A percentile compares a stretch with the other conserved stretches of the same genome.
These are phyloP conservation scores for Erannis defoliaria DNA, from an alignment of 2,888 invertebrate species.

Conservation along the genomic window DNA sequence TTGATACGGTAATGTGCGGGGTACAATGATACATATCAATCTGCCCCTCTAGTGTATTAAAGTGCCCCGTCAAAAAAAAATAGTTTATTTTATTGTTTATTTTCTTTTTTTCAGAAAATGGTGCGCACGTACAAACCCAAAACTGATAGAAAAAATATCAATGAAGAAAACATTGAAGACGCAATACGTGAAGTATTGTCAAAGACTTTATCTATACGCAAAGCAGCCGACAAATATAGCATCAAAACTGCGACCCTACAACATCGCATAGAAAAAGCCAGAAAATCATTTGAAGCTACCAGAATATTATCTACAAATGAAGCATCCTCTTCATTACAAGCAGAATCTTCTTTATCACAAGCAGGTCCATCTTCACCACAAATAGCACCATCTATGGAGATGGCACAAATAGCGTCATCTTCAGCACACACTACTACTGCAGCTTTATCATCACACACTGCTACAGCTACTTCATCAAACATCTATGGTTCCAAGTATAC, in stretches of 20 bases:
- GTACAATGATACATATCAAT: conserved; percentile 5
- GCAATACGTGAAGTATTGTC: conserved; percentile 39
- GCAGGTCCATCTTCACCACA: not conserved
- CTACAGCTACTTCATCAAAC: conserved; percentile 1
- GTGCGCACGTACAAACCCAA: conserved; percentile 34
- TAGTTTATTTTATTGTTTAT: not conserved
- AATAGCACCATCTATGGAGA: conserved; percentile 1
- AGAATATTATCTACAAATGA: not conserved
- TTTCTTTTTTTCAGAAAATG: conserved; percentile 13
- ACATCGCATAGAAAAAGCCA: conserved; percentile 43
- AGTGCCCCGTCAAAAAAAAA: not conserved
- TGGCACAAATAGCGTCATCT: not conserved
- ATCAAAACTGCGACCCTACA: conserved; percentile 34
- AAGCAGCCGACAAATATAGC: conserved; percentile 41
- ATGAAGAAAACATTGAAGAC: conserved; percentile 43
- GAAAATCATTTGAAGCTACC: conserved; percentile 31
- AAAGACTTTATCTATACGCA: conserved; percentile 40
- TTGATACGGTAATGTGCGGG: not conserved
- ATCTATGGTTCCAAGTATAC: conserved; percentile 33
- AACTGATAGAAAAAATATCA: conserved; percentile 40
- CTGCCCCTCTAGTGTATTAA: not conserved
- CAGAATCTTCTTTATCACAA: conserved; percentile 1
- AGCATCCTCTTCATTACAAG: conserved; percentile 1
- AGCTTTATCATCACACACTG: not conserved
- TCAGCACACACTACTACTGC: not conserved